phyloP scores from a whole-genome alignment of 2,888 invertebrate genomes.

The Drosophila tanythrix region DNA sequence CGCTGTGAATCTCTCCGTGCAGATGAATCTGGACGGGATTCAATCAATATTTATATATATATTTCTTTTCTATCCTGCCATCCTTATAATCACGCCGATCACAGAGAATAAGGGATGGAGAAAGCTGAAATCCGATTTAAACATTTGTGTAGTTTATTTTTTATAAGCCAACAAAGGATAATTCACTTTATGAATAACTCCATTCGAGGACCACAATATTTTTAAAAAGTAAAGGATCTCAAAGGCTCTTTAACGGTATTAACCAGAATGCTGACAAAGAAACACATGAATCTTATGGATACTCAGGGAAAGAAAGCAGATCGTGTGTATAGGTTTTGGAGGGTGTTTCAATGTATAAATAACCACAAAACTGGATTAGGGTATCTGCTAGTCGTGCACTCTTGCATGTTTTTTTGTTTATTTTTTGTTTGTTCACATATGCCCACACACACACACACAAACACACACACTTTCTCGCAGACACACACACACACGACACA shows the following conservation, averaged over 20 bases:
- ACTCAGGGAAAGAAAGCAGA: background rate
- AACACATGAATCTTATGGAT: background rate
- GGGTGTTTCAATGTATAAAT: background rate
- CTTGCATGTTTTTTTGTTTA: conserved; percentile 21
- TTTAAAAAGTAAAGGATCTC: fast-evolving
- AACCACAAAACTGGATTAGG: background rate
- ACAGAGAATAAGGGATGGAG: background rate
- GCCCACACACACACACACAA: conserved; percentile 32
- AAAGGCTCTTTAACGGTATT: background rate
- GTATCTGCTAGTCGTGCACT: background rate
- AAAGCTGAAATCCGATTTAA: background rate
- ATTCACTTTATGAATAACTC: background rate
- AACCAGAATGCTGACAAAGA: background rate
- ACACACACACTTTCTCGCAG: conserved; percentile 19
- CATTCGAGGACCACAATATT: background rate
- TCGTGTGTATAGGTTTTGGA: background rate
- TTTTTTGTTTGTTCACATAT: conserved; percentile 49
- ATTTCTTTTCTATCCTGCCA: fast-evolving
- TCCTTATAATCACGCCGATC: fast-evolving
- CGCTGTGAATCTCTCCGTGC: background rate
- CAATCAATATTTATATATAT: background rate
- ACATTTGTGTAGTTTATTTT: background rate
- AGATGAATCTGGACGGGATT: background rate
- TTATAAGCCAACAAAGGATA: background rate
- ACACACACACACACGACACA: conserved; percentile 15